Conservation (phyloP, 53 echinoderm and acorn worm genomes). For the Echinometra lucunter region DNA sequence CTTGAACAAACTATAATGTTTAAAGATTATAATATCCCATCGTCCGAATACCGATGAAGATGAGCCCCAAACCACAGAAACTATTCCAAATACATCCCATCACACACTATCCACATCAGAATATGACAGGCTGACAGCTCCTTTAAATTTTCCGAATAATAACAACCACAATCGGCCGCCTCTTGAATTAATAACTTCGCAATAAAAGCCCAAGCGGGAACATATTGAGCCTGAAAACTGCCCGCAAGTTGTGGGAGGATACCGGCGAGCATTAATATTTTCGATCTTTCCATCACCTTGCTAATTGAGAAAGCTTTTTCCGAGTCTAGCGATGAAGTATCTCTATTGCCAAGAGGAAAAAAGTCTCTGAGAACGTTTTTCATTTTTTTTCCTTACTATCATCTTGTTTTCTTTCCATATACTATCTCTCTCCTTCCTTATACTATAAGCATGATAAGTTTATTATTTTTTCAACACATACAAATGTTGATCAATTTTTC, state of each 20-base stretch:
- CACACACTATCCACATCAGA: neutral
- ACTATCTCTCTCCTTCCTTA: neutral
- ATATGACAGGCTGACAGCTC: neutral
- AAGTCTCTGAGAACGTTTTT: neutral
- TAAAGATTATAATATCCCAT: neutral
- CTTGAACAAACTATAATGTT: neutral
- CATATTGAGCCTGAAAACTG: neutral
- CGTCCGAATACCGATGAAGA: neutral
- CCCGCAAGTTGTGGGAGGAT: neutral
- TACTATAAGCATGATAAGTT: neutral
- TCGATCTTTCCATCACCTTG: neutral
- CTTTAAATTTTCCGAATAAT: neutral
- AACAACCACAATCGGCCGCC: neutral
- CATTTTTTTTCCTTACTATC: too few relatives aligned
- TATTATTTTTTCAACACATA: neutral
- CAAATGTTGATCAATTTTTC: neutral
- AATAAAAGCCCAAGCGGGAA: neutral
- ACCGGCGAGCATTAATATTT: neutral
- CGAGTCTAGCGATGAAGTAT: neutral
- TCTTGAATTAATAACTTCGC: slow-evolving; percentile 1
- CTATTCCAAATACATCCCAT: neutral
- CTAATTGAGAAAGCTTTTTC: neutral
- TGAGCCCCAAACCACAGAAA: neutral
- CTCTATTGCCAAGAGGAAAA: neutral
- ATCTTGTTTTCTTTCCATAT: neutral